Conservation (phyloP, 2,888 invertebrate species). For the Polymixis flavicincta region DNA sequence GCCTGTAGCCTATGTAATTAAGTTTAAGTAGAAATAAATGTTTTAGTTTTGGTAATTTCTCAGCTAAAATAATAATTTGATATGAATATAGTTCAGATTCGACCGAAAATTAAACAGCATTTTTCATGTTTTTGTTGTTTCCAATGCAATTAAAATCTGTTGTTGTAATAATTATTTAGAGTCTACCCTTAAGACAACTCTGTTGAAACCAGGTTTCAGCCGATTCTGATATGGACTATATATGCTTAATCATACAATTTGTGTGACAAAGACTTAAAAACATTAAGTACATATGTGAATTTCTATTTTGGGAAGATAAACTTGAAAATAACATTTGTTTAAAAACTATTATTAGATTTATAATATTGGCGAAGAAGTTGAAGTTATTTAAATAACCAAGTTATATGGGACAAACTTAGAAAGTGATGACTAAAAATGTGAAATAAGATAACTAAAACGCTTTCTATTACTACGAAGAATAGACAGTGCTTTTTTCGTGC, state of each 20-base stretch:
- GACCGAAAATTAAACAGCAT: neutral
- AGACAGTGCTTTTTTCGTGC: too few species aligned
- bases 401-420: neutral
- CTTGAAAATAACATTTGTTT: neutral
- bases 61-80: neutral
- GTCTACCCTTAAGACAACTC: too few species aligned
- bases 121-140: neutral
- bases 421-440: neutral
- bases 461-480: too few species aligned
- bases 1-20: neutral
- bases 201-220: too few species aligned
- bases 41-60: neutral
- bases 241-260: neutral
- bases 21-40: neutral
- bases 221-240: too few species aligned
- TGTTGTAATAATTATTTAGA: too few species aligned
- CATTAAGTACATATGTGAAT: neutral
- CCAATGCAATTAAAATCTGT: neutral
- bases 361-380: neutral
- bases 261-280: neutral
- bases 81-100: neutral
- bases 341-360: slow-evolving; percentile 21
- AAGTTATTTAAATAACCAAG: neutral
- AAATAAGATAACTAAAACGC: neutral
- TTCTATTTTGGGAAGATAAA: slow-evolving; percentile 10